A percentile compares a stretch with the other conserved stretches of the same genome.
These are phyloP conservation scores for Myotis myotis DNA, from an alignment of 2,797 vertebrate genomes.

Conservation along the genomic window DNA sequence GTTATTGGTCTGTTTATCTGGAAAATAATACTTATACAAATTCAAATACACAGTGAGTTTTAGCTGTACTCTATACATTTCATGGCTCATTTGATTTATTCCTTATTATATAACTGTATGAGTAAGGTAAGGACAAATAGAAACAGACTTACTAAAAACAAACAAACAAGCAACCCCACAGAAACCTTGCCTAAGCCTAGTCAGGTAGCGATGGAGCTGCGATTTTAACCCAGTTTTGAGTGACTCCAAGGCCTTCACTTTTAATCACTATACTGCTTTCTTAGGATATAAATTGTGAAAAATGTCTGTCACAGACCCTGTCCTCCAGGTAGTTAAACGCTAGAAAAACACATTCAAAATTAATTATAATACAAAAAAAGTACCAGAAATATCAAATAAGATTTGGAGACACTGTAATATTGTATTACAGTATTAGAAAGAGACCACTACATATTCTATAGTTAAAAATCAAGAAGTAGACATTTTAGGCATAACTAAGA, in stretches of 20 bases:
- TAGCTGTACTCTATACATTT: background rate
- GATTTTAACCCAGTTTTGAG: background rate
- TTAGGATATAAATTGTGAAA: background rate
- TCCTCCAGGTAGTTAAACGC: background rate
- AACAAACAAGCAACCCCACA: background rate
- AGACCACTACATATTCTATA: background rate
- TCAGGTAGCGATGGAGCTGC: background rate
- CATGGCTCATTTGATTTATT: background rate
- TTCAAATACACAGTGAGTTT: background rate
- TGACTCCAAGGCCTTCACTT: background rate
- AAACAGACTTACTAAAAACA: background rate
- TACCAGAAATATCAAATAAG: background rate
- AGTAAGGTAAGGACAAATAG: background rate
- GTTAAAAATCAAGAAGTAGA: background rate
- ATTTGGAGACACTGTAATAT: background rate
- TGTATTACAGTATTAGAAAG: background rate
- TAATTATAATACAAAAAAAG: constrained; percentile 11
- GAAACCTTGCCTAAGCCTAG: background rate
- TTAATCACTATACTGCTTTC: background rate
- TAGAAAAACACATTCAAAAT: background rate
- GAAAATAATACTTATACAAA: background rate
- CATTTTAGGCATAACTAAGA: background rate
- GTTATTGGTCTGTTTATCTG: background rate
- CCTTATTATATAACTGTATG: background rate
- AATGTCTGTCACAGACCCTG: background rate